Conservation (phyloP, 2,888 invertebrate species). For the Amphiduros pacificus region DNA sequence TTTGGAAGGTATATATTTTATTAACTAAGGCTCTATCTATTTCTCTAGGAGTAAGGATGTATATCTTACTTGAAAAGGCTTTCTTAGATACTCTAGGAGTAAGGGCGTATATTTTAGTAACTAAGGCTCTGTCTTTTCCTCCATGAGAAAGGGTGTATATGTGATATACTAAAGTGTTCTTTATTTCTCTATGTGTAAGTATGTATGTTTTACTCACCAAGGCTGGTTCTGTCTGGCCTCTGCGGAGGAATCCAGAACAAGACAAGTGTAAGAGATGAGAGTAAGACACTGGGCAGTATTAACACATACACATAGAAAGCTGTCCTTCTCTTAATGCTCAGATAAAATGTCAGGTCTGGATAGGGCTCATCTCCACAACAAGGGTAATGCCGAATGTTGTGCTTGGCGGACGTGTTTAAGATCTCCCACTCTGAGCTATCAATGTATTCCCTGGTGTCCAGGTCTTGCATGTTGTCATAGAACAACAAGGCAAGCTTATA, state of each 20-base stretch:
- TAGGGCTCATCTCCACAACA: conserved; percentile 32
- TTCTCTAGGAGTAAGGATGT: too few relatives aligned
- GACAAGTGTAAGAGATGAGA: conserved; percentile 39
- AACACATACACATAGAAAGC: conserved; percentile 40
- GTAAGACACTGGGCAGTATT: conserved; percentile 37
- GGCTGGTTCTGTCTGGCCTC: conserved; percentile 38
- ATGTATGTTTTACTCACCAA: conserved; percentile 34
- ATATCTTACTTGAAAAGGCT: too few relatives aligned
- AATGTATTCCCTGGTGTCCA: conserved; percentile 33
- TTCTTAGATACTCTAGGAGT: too few relatives aligned
- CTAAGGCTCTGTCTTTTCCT: too few relatives aligned
- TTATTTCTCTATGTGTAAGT: too few relatives aligned
- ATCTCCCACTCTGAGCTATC: conserved; percentile 30
- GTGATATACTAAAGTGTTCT: too few relatives aligned
- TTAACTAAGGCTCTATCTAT: too few relatives aligned
- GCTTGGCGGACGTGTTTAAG: conserved; percentile 12
- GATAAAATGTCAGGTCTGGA: conserved; percentile 30
- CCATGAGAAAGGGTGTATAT: too few relatives aligned
- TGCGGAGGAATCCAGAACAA: conserved; percentile 44
- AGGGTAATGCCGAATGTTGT: conserved; percentile 22
- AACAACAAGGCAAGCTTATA: conserved; percentile 39
- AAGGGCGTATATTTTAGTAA: too few relatives aligned
- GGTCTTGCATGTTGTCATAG: conserved; percentile 29
- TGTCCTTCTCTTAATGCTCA: conserved; percentile 26
- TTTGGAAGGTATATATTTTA: too few relatives aligned